These are phyloP conservation scores for Bhutanitis thaidina DNA, from an alignment of 2,888 invertebrate species.

Conservation along the genomic window DNA sequence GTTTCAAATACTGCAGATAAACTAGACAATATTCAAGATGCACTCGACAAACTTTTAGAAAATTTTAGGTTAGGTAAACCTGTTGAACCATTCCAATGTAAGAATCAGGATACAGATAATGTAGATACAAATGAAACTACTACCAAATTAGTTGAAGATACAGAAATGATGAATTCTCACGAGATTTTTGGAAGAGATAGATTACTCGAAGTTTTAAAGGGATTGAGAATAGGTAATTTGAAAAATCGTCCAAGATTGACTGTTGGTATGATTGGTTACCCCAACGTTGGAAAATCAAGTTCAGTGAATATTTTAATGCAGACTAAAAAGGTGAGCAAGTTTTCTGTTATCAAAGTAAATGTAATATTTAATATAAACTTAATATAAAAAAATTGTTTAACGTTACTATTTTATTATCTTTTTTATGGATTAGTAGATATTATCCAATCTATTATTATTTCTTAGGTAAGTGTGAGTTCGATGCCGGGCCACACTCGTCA, in stretches of 20 bases:
- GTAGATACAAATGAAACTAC: slow-evolving; percentile 21
- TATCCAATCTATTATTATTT: slow-evolving; percentile 39
- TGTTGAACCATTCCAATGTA: slow-evolving; percentile 41
- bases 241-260: slow-evolving; percentile 82
- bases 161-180: slow-evolving; percentile 68
- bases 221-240: slow-evolving; percentile 59
- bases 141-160: slow-evolving; percentile 15
- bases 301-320: slow-evolving; percentile 96
- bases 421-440: too few species aligned
- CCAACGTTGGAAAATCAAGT: slow-evolving; percentile 99
- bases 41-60: slow-evolving; percentile 65
- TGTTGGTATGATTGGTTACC: slow-evolving; percentile 98
- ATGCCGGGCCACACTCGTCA: slow-evolving; percentile 99
- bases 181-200: slow-evolving; percentile 83
- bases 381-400: too few species aligned
- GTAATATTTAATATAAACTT: too few species aligned
- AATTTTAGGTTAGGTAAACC: slow-evolving; percentile 55
- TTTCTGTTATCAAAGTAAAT: neutral
- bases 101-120: slow-evolving; percentile 15
- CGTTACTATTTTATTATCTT: too few species aligned
- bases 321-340: slow-evolving; percentile 83
- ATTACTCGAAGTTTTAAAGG: slow-evolving; percentile 85
- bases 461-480: slow-evolving; percentile 91
- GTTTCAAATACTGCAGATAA: slow-evolving; percentile 77
- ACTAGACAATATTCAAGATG: slow-evolving; percentile 75